These are phyloP conservation scores for Prionailurus viverrinus DNA, from an alignment of 2,113 vertebrate genomes.

Conservation along the genomic window DNA sequence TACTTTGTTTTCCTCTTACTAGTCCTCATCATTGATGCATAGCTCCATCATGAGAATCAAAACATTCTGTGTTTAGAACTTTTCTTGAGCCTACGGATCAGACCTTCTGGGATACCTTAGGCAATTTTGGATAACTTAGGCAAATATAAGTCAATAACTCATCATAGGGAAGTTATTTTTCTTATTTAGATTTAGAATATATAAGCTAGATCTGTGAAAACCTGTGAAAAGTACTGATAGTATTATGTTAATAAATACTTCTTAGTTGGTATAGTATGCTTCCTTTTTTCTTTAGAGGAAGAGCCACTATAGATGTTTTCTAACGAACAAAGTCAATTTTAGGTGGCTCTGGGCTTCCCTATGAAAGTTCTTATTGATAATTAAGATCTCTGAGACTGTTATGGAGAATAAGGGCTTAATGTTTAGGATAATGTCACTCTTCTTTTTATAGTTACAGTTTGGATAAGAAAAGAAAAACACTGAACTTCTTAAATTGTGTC, in stretches of 20 bases:
- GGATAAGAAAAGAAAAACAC: constrained; percentile 18
- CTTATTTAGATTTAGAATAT: background rate
- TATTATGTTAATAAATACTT: constrained; percentile 33
- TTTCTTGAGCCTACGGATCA: constrained; percentile 39
- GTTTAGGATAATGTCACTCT: constrained; percentile 20
- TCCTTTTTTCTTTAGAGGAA: background rate
- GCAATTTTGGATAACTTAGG: background rate
- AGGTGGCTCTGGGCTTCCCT: background rate
- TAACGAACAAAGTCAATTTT: background rate
- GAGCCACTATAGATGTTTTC: background rate
- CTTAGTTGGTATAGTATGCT: background rate
- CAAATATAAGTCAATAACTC: constrained; percentile 33
- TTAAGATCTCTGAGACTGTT: background rate
- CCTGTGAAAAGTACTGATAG: background rate
- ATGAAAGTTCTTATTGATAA: background rate
- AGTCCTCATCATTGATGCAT: background rate
- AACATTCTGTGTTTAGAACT: constrained; percentile 55
- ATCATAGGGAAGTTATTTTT: background rate
- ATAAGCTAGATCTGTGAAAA: background rate
- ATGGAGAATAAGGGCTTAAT: background rate
- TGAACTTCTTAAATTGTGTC: constrained; percentile 38
- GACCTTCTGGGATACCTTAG: background rate
- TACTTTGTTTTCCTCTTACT: background rate
- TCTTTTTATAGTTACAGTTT: background rate
- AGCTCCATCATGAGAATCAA: constrained; percentile 47